Conservation (phyloP, 2,888 invertebrate genomes). For the Eilema caniola region DNA sequence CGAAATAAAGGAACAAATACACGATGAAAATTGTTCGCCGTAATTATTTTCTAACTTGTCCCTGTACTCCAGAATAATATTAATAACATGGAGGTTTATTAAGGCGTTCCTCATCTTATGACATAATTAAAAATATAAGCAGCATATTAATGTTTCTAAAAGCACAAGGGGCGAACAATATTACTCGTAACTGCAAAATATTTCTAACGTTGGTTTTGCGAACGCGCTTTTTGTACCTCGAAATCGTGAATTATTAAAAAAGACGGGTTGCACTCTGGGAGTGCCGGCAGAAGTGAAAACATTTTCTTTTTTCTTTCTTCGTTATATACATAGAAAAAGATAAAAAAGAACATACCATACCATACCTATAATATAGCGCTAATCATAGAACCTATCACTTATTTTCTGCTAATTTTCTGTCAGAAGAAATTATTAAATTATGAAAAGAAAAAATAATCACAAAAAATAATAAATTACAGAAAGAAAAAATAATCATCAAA, state of each 20-base stretch:
- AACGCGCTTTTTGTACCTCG: neutral
- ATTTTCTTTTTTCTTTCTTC: no score
- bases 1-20: neutral
- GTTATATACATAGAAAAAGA: no score
- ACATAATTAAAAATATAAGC: slow-evolving; percentile 32
- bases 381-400: no score
- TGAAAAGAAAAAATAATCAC: no score
- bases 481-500: no score
- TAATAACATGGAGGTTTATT: slow-evolving; percentile 37
- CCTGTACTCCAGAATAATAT: slow-evolving; percentile 15
- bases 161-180: neutral
- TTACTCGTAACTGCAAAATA: neutral
- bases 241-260: neutral
- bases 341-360: no score
- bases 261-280: no score
- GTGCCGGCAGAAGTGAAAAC: no score
- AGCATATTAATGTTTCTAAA: slow-evolving; percentile 16
- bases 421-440: no score
- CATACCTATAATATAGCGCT: no score
- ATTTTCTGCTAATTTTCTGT: no score
- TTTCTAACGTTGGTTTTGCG: neutral
- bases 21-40: neutral
- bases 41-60: slow-evolving; percentile 13
- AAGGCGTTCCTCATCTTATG: slow-evolving; percentile 19
- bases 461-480: no score